A percentile compares a stretch with the other conserved stretches of the same genome.
These are phyloP conservation scores for Botia almorhae DNA, from an alignment of 2,797 vertebrate genomes.

Conservation along the genomic window DNA sequence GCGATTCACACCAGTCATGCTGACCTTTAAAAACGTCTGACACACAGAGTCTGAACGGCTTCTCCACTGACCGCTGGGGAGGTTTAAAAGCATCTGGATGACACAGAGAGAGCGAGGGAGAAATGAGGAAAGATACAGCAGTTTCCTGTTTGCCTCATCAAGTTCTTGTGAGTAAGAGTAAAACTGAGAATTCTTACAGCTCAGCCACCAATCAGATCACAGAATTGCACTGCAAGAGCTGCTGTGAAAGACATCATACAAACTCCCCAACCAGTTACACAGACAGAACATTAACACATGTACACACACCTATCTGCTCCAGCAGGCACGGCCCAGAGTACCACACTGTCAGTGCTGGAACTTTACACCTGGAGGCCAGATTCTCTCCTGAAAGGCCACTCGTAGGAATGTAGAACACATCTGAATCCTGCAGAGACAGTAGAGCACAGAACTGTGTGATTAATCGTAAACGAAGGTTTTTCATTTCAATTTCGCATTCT, in stretches of 20 bases:
- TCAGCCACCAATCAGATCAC: constrained; percentile 19
- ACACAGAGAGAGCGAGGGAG: too few relatives aligned
- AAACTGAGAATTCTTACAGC: constrained; percentile 26
- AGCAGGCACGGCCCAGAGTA: constrained; percentile 90
- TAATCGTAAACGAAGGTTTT: too few relatives aligned
- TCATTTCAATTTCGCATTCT: too few relatives aligned
- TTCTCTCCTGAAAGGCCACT: constrained; percentile 97
- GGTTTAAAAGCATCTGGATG: constrained; percentile 92
- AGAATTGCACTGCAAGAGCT: constrained; percentile 1
- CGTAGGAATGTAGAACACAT: constrained; percentile 94
- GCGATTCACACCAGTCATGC: constrained; percentile 27
- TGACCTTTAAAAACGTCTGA: constrained; percentile 99
- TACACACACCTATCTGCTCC: constrained; percentile 90
- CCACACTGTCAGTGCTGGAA: constrained; percentile 87
- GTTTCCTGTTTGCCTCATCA: constrained; percentile 26
- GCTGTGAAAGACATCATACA: constrained; percentile 1
- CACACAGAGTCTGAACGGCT: constrained; percentile 93
- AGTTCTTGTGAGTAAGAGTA: constrained; percentile 25
- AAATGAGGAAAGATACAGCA: not conserved
- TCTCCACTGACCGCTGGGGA: constrained; percentile 92
- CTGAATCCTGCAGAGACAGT: constrained; percentile 83
- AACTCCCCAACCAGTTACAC: not conserved
- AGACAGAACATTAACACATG: not conserved
- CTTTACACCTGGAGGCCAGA: constrained; percentile 82
- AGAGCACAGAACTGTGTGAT: too few relatives aligned